Percentiles rank a stretch among this genome's conserved stretches.
Evolutionary conservation across 2,113 vertebrate genomes (phyloP).

Genomic region (Trogon melanurus): DNA sequence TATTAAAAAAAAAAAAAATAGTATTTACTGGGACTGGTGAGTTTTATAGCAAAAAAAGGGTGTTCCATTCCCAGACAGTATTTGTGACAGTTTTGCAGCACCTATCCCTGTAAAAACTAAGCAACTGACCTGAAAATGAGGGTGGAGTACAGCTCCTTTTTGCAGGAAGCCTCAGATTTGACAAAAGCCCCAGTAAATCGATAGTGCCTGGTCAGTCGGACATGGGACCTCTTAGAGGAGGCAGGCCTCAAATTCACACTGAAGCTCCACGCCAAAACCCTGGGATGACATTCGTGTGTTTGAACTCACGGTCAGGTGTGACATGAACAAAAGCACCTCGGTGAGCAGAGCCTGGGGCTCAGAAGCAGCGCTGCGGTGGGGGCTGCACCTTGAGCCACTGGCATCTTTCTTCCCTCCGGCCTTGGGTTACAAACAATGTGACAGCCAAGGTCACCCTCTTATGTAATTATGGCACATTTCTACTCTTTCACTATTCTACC

Average conservation of each 20-base stretch:
- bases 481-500: background rate
- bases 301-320: background rate
- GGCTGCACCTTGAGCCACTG: rapidly evolving
- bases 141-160: rapidly evolving
- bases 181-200: background rate
- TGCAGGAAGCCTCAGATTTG: background rate
- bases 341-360: background rate
- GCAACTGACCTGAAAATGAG: background rate
- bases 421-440: background rate
- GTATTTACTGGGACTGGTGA: background rate
- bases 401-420: background rate
- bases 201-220: background rate
- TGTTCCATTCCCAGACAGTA: background rate
- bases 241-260: background rate
- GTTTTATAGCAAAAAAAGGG: background rate
- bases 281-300: background rate
- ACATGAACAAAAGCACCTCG: background rate
- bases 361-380: background rate
- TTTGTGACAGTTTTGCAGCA: background rate
- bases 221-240: background rate
- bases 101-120: background rate
- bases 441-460: background rate
- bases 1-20: background rate
- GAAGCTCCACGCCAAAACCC: background rate
- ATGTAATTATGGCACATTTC: background rate